Conservation (phyloP, 2,888 invertebrate genomes). For the Clusia tigrina region DNA sequence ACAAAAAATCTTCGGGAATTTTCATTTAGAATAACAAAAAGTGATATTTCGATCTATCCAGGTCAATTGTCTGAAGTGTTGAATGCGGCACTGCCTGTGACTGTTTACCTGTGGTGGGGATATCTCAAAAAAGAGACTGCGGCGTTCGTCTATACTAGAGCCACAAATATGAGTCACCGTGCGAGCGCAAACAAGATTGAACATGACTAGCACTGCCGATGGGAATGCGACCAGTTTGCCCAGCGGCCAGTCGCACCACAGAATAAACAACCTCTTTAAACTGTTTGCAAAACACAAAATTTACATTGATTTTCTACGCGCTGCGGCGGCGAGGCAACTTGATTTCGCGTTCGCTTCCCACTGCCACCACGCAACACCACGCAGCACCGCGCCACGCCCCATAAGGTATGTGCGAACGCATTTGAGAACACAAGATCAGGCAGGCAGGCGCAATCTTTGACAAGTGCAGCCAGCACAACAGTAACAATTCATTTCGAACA, state of each 20-base stretch:
- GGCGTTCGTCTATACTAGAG: neutral
- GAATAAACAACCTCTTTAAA: neutral
- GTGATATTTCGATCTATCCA: too few relatives aligned
- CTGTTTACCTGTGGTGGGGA: too few relatives aligned
- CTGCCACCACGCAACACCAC: neutral
- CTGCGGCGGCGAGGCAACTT: neutral
- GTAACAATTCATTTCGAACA: too few relatives aligned
- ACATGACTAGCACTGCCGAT: slow-evolving; percentile 25
- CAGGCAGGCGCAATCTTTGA: too few relatives aligned
- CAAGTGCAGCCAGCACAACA: too few relatives aligned
- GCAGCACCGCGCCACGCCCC: neutral
- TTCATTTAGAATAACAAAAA: too few relatives aligned
- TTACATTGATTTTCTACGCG: neutral
- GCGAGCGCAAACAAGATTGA: slow-evolving; percentile 20
- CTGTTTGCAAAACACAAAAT: neutral
- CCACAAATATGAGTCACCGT: neutral
- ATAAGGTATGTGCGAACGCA: neutral
- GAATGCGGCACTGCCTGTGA: too few relatives aligned
- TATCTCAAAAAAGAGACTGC: neutral
- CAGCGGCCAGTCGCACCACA: too few relatives aligned
- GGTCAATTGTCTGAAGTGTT: too few relatives aligned
- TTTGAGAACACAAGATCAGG: neutral
- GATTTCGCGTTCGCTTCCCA: neutral
- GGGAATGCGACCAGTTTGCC: neutral
- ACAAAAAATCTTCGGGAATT: too few relatives aligned